Conservation (phyloP, 1,140 invertebrate species). For the Gonioctena quinquepunctata region DNA sequence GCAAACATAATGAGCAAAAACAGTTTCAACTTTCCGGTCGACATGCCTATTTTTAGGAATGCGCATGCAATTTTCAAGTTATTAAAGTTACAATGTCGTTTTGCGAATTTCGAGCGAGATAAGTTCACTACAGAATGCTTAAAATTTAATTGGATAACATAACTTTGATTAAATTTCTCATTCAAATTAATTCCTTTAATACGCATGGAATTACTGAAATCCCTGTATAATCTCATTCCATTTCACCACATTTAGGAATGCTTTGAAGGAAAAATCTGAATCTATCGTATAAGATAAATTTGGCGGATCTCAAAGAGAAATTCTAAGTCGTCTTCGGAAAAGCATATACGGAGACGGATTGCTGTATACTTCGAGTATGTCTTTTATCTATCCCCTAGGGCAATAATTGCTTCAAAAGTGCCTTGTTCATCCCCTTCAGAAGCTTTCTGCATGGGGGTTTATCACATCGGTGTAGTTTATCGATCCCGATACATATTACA, state of each 20-base stretch:
- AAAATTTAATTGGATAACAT: slow-evolving; percentile 19
- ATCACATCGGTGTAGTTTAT: background rate
- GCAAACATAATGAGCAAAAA: background rate
- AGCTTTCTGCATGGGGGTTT: background rate
- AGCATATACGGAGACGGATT: background rate
- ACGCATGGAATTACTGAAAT: background rate
- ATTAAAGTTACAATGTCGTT: slow-evolving; percentile 20
- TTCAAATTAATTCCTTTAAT: background rate
- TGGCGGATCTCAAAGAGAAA: slow-evolving; percentile 3
- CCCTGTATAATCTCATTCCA: background rate
- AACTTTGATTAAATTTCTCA: slow-evolving; percentile 13
- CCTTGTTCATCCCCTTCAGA: slow-evolving; percentile 8
- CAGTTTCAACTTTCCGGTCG: background rate
- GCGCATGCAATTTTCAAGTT: slow-evolving; percentile 18
- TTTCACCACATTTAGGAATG: background rate
- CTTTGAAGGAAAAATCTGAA: background rate
- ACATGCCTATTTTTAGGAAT: background rate
- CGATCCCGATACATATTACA: background rate
- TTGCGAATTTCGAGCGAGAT: background rate
- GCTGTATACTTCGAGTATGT: background rate
- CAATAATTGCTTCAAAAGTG: slow-evolving; percentile 20
- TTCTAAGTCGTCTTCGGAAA: background rate
- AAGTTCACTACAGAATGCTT: slow-evolving; percentile 14
- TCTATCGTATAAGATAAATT: background rate
- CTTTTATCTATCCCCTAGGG: slow-evolving; percentile 18